Percentiles rank a stretch among this genome's conserved stretches.
Conservation (phyloP, 2,113 vertebrate genomes). For the Phalacrocorax brasilianus region DNA sequence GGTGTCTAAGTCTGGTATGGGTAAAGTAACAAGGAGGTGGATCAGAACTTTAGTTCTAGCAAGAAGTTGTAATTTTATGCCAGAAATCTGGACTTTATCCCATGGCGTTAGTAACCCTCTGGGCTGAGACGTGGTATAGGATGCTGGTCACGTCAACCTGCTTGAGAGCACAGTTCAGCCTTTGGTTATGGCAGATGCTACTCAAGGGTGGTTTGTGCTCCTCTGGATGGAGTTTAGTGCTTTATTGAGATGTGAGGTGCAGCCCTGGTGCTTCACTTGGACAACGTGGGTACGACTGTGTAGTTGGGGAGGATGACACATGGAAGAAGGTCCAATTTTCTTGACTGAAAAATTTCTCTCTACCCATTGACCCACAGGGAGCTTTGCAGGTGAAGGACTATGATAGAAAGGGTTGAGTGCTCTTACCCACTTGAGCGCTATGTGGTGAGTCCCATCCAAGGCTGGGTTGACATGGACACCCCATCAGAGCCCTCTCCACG, state of each 20-base stretch:
- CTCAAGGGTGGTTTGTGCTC: not conserved
- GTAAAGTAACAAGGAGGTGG: not conserved
- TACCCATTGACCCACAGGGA: not conserved
- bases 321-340: not conserved
- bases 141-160: not conserved
- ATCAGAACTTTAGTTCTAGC: not conserved
- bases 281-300: not conserved
- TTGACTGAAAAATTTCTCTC: not conserved
- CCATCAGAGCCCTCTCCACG: fast-evolving
- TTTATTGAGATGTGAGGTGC: not conserved
- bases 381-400: not conserved
- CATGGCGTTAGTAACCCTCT: not conserved
- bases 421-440: not conserved
- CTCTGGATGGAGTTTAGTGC: not conserved
- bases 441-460: not conserved
- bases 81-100: not conserved
- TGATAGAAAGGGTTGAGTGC: not conserved
- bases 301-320: fast-evolving
- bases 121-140: not conserved
- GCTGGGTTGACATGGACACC: fast-evolving
- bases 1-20: not conserved
- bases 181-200: not conserved
- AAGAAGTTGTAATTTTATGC: not conserved
- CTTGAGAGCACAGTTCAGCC: not conserved
- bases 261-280: not conserved